phyloP scores from a whole-genome alignment of 1,140 invertebrate species.

The Papilio glaucus region DNA sequence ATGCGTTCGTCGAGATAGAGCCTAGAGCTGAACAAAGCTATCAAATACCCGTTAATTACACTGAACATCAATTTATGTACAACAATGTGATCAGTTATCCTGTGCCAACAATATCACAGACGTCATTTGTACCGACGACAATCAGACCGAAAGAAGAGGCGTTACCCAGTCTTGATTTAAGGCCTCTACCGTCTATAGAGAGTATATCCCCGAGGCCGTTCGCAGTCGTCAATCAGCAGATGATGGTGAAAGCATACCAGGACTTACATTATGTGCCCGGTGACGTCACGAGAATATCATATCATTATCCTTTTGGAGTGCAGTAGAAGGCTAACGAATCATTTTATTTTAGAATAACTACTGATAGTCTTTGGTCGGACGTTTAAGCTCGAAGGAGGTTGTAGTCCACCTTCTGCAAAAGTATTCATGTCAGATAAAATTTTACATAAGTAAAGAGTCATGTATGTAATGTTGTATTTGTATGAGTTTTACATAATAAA shows the following conservation, averaged over 20 bases:
- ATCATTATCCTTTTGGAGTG: conserved; percentile 76
- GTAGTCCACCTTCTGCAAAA: too few relatives aligned
- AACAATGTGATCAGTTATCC: conserved; percentile 76
- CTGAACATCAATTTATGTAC: conserved; percentile 71
- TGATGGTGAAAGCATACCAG: conserved; percentile 82
- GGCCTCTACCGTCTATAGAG: conserved; percentile 76
- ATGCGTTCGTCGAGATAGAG: conserved; percentile 67
- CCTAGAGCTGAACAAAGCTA: conserved; percentile 60
- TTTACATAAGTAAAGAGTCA: too few relatives aligned
- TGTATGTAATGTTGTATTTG: too few relatives aligned
- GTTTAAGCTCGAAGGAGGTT: too few relatives aligned
- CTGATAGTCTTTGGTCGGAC: too few relatives aligned
- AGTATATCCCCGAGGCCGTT: conserved; percentile 77
- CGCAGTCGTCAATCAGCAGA: conserved; percentile 79
- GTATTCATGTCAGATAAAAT: too few relatives aligned
- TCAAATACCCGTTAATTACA: conserved; percentile 64
- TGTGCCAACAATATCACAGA: conserved; percentile 70
- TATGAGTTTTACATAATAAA: too few relatives aligned
- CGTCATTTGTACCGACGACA: conserved; percentile 62
- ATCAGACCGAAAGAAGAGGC: conserved; percentile 68
- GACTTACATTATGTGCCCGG: conserved; percentile 76
- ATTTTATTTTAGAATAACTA: too few relatives aligned
- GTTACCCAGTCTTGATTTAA: conserved; percentile 62
- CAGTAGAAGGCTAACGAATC: too few relatives aligned
- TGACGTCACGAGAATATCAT: conserved; percentile 74